Conservation (phyloP, 2,888 invertebrate species). For the Malacosoma neustria region DNA sequence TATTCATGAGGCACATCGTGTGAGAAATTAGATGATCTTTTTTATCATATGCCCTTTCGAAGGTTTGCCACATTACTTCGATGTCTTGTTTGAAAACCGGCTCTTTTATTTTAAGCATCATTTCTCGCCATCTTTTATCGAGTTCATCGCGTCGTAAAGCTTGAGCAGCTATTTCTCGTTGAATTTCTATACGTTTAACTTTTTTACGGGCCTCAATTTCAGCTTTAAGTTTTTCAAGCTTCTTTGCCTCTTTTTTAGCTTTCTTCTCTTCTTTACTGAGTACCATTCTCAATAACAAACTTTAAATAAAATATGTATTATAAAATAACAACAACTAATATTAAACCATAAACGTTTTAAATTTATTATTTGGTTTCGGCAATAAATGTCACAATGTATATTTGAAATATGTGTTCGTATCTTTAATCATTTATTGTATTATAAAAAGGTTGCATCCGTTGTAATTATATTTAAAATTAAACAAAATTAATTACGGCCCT, state of each 20-base stretch:
- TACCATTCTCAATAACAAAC: conserved; percentile 26
- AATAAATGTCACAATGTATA: not conserved
- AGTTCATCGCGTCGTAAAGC: conserved; percentile 33
- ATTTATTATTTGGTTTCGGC: not conserved
- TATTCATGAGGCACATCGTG: conserved; percentile 72
- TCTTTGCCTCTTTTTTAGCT: conserved; percentile 50
- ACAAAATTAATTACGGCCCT: not conserved
- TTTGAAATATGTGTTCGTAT: not conserved
- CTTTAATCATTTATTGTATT: not conserved
- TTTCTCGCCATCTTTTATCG: conserved; percentile 46
- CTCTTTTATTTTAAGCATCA: conserved; percentile 58
- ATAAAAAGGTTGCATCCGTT: not conserved
- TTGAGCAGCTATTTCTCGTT: conserved; percentile 48
- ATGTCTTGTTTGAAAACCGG: conserved; percentile 52
- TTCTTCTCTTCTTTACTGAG: conserved; percentile 50
- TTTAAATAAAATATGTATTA: conserved; percentile 3
- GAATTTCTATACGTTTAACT: conserved; percentile 42
- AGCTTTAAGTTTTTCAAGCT: conserved; percentile 34
- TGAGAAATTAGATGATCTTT: conserved; percentile 76
- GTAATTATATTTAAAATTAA: not conserved
- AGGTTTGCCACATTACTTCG: conserved; percentile 54
- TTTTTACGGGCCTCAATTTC: conserved; percentile 34
- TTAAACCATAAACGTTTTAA: not conserved
- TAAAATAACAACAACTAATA: not conserved
- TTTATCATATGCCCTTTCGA: conserved; percentile 71